phyloP scores from a whole-genome alignment of 1,140 invertebrate genomes.

The Eulimnadia texana region DNA sequence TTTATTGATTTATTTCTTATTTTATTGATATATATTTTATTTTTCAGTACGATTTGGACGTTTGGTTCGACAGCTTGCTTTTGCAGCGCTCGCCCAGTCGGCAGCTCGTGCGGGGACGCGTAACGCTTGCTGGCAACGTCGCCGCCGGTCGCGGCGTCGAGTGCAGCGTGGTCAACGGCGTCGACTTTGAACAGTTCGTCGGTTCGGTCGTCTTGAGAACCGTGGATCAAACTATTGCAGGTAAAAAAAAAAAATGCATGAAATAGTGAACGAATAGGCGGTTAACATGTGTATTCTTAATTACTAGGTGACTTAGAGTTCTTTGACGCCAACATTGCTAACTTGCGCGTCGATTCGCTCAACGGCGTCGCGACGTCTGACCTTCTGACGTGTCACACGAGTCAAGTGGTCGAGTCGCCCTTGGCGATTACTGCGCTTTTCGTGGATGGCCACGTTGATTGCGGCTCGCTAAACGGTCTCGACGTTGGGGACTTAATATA shows the following conservation, averaged over 20 bases:
- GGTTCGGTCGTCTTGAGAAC: not conserved
- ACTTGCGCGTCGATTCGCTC: slow-evolving; percentile 4
- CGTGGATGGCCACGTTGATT: not conserved
- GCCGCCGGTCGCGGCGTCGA: not conserved
- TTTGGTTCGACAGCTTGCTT: not conserved
- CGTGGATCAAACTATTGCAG: not conserved
- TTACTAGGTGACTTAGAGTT: no score
- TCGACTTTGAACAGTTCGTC: not conserved
- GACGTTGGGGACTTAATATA: not conserved
- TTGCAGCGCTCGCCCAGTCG: not conserved
- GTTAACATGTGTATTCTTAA: not conserved
- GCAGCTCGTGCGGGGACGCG: not conserved
- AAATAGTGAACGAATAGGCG: not conserved
- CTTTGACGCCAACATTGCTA: no score
- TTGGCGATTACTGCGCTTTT: not conserved
- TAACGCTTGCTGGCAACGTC: not conserved
- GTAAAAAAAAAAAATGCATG: not conserved
- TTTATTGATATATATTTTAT: not conserved
- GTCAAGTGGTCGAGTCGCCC: not conserved
- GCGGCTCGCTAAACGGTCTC: not conserved
- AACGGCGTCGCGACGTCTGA: not conserved
- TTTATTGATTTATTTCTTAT: not conserved
- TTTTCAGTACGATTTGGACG: not conserved
- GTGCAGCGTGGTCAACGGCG: not conserved
- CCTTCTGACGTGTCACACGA: not conserved